Evolutionary conservation across 2,888 invertebrate species (phyloP).

Genomic region (Omphaloscelis lunosa): DNA sequence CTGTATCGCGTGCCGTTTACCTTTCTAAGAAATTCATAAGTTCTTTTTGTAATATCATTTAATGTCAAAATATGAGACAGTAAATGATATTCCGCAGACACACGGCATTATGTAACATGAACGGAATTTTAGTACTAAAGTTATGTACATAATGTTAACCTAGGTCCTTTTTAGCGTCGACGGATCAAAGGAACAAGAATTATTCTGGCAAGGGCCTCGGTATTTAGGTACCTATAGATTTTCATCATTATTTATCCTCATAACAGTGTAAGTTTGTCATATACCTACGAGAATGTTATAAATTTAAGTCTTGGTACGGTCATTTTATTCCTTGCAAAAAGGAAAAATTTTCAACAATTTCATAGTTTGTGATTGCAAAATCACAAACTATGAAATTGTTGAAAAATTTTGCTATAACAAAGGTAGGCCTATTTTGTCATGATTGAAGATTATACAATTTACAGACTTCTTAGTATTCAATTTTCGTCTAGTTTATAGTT

Average conservation of each 20-base stretch:
- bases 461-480: not conserved
- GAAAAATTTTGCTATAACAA: not conserved
- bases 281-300: not conserved
- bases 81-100: slow-evolving; percentile 54
- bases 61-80: slow-evolving; percentile 57
- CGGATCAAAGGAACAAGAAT: slow-evolving; percentile 25
- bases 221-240: slow-evolving; percentile 1
- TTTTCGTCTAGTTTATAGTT: not conserved
- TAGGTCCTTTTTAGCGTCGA: slow-evolving; percentile 9
- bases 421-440: not conserved
- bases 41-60: slow-evolving; percentile 59
- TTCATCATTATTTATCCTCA: not conserved
- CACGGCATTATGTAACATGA: slow-evolving; percentile 39
- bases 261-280: not conserved
- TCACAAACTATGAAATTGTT: not conserved
- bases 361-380: no score
- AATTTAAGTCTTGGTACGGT: no score
- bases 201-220: not conserved
- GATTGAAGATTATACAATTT: not conserved
- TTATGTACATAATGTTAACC: slow-evolving; percentile 36
- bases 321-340: not conserved
- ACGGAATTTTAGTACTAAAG: slow-evolving; percentile 30
- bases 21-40: slow-evolving; percentile 51
- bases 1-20: slow-evolving; percentile 50
- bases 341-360: no score